These are phyloP conservation scores for Chloroceryle inda DNA, from an alignment of 2,797 vertebrate genomes.

Conservation along the genomic window DNA sequence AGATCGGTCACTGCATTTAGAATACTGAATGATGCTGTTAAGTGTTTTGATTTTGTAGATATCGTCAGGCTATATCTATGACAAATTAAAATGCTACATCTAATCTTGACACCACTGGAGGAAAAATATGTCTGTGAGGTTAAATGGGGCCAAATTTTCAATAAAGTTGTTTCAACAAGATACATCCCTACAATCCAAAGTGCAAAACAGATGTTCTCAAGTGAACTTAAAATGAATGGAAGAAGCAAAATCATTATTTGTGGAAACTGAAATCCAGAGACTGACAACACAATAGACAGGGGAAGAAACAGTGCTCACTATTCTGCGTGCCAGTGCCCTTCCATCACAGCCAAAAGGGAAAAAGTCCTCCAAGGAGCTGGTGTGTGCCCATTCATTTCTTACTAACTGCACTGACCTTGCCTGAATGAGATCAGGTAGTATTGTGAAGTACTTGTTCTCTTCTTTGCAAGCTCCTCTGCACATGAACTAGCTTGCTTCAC, in stretches of 20 bases:
- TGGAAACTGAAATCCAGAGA: not conserved
- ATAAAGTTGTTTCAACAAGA: not conserved
- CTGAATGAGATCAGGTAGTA: rapidly evolving
- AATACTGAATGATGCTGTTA: conserved; percentile 12
- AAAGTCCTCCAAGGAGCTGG: not conserved
- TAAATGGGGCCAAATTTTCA: conserved; percentile 24
- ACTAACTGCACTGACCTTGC: not conserved
- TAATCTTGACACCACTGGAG: conserved; percentile 1
- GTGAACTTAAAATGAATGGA: not conserved
- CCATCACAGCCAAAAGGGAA: not conserved
- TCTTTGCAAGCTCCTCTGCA: not conserved
- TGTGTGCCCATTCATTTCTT: not conserved
- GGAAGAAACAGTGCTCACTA: not conserved
- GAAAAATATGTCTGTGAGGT: not conserved
- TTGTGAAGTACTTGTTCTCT: rapidly evolving
- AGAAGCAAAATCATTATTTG: not conserved
- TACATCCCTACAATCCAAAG: not conserved
- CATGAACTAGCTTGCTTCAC: not conserved
- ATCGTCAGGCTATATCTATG: conserved; percentile 15
- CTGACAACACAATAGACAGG: not conserved
- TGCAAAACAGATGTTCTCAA: not conserved
- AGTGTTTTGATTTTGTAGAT: conserved; percentile 14
- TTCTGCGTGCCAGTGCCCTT: not conserved
- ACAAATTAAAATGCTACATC: conserved; percentile 45
- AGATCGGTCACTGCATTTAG: conserved; percentile 22